Percentiles rank a stretch among this genome's conserved stretches.
Conservation (phyloP, 2,797 vertebrate species). For the Molossus alvarezi region DNA sequence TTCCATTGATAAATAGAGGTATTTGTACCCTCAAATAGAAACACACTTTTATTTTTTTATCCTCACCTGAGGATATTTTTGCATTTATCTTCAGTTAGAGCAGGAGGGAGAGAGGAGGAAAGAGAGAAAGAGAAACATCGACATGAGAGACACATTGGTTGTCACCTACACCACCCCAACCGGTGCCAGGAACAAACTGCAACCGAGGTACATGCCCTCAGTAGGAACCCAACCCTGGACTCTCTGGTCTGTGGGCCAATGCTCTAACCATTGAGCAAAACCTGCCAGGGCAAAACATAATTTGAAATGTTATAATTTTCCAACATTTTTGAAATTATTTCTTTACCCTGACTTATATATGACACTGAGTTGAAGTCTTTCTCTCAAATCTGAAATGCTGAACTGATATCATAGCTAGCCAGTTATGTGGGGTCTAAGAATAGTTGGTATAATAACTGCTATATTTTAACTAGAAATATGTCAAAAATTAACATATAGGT, state of each 20-base stretch:
- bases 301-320: neutral
- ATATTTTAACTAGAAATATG: slow-evolving; percentile 9
- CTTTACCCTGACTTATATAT: neutral
- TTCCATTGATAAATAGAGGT: slow-evolving; percentile 27
- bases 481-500: neutral
- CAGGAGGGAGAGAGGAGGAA: too few relatives aligned
- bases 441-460: neutral
- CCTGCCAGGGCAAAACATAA: too few relatives aligned
- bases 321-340: slow-evolving; percentile 24
- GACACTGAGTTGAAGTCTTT: neutral
- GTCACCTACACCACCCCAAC: too few relatives aligned
- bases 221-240: too few relatives aligned
- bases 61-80: too few relatives aligned
- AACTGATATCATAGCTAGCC: neutral
- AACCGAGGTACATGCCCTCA: too few relatives aligned
- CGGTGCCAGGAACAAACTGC: too few relatives aligned
- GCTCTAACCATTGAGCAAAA: too few relatives aligned
- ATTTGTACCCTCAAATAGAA: neutral
- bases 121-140: too few relatives aligned
- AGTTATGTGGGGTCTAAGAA: neutral
- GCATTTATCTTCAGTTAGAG: too few relatives aligned
- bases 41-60: neutral
- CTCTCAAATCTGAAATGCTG: neutral
- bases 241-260: too few relatives aligned
- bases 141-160: too few relatives aligned